Evolutionary conservation across 2,888 invertebrate genomes (phyloP).

Genomic region (Synergus laeviventris): DNA sequence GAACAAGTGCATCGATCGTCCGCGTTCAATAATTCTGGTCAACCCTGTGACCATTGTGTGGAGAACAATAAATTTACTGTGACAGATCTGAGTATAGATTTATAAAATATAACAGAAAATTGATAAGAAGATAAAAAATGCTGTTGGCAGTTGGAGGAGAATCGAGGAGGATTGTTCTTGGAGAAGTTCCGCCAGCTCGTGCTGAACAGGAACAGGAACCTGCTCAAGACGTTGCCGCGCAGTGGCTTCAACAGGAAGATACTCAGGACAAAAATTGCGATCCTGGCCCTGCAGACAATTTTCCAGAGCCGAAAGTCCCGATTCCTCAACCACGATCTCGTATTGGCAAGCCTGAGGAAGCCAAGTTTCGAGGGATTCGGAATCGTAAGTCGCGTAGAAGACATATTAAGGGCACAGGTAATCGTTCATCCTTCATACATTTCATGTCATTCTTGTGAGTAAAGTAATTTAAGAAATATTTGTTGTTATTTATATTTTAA

Average conservation of each 20-base stretch:
- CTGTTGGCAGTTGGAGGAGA: conserved; percentile 78
- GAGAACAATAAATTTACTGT: conserved; percentile 22
- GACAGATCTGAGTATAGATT: background rate
- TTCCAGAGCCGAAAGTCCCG: conserved; percentile 52
- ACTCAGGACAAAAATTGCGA: conserved; percentile 45
- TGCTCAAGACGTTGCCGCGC: conserved; percentile 73
- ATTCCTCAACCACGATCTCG: conserved; percentile 69
- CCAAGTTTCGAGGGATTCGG: conserved; percentile 58
- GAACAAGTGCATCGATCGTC: conserved; percentile 19
- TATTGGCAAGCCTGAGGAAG: conserved; percentile 59
- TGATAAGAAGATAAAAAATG: conserved; percentile 75
- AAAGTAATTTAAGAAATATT: background rate
- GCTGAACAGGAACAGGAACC: conserved; percentile 71
- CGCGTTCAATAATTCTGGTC: conserved; percentile 1
- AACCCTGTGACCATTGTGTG: conserved; percentile 23
- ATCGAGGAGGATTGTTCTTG: conserved; percentile 75
- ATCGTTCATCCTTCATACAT: conserved; percentile 52
- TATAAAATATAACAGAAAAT: background rate
- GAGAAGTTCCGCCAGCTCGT: conserved; percentile 71
- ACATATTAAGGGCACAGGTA: conserved; percentile 70
- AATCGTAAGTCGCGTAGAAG: conserved; percentile 75
- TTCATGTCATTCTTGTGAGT: conserved; percentile 27
- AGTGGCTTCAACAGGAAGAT: conserved; percentile 60
- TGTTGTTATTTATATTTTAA: background rate
- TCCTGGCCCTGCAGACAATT: conserved; percentile 16